Conservation (phyloP, 2,113 vertebrate species). For the Varanus komodoensis region DNA sequence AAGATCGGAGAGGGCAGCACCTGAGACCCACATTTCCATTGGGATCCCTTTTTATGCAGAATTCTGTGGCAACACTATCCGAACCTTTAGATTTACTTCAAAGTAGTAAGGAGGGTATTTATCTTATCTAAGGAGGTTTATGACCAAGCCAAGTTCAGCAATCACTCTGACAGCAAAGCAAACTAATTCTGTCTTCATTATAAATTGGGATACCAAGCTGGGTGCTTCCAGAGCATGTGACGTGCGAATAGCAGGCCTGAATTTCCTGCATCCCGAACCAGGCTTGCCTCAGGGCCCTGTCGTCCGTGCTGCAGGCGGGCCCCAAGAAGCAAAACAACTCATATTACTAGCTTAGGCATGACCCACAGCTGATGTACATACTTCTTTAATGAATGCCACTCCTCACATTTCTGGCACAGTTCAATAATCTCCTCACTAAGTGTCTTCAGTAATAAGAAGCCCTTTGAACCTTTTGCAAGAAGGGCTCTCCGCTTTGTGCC, state of each 20-base stretch:
- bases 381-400: conserved; percentile 21
- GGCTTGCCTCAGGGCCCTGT: too few species aligned
- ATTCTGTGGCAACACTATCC: not conserved
- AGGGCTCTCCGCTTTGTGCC: not conserved
- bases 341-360: conserved; percentile 7
- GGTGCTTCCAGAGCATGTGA: not conserved
- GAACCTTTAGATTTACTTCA: not conserved
- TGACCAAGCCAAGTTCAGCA: not conserved
- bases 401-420: conserved; percentile 21
- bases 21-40: not conserved
- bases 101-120: not conserved
- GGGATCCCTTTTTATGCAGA: not conserved
- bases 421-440: not conserved
- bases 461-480: conserved; percentile 12
- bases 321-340: not conserved
- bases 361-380: not conserved
- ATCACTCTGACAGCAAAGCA: not conserved
- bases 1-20: accelerated
- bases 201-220: not conserved
- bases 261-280: too few species aligned
- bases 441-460: conserved; percentile 20
- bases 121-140: not conserved
- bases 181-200: conserved; percentile 2
- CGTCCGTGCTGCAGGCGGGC: not conserved
- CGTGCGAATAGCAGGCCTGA: not conserved